Evolutionary conservation across 2,113 vertebrate species (phyloP).

Genomic region (Lagenorhynchus albirostris): DNA sequence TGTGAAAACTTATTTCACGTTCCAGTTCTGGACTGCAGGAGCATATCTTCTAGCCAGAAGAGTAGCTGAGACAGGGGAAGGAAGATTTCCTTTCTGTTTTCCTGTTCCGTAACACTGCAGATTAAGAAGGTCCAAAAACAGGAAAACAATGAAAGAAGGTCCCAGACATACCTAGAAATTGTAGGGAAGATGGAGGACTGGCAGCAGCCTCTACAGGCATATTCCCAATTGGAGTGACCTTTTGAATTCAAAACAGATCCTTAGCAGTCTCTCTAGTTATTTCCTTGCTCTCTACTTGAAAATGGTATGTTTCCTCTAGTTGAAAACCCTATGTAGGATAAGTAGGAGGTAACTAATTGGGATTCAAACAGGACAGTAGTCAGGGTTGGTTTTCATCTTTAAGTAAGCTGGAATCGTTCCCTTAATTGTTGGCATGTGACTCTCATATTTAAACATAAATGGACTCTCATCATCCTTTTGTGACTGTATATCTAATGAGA

Average conservation of each 20-base stretch:
- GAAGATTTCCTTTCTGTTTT: neutral
- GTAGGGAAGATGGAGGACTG: neutral
- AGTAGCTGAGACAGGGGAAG: neutral
- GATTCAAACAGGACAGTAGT: neutral
- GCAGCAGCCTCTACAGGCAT: neutral
- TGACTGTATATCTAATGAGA: neutral
- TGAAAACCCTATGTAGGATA: neutral
- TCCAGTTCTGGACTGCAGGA: neutral
- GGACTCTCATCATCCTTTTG: neutral
- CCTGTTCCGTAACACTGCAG: neutral
- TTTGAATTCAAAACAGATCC: neutral
- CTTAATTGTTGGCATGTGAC: neutral
- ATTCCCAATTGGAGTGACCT: neutral
- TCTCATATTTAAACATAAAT: neutral
- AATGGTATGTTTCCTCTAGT: neutral
- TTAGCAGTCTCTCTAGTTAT: neutral
- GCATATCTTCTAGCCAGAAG: neutral
- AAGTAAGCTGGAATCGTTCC: neutral
- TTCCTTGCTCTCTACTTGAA: neutral
- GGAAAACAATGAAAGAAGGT: neutral
- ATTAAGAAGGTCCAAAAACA: neutral
- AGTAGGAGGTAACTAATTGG: neutral
- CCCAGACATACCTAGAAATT: neutral
- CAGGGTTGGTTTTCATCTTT: slow-evolving; percentile 11
- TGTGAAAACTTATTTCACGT: neutral